phyloP scores from a whole-genome alignment of 2,113 vertebrate genomes.

The Ranitomeya imitator region DNA sequence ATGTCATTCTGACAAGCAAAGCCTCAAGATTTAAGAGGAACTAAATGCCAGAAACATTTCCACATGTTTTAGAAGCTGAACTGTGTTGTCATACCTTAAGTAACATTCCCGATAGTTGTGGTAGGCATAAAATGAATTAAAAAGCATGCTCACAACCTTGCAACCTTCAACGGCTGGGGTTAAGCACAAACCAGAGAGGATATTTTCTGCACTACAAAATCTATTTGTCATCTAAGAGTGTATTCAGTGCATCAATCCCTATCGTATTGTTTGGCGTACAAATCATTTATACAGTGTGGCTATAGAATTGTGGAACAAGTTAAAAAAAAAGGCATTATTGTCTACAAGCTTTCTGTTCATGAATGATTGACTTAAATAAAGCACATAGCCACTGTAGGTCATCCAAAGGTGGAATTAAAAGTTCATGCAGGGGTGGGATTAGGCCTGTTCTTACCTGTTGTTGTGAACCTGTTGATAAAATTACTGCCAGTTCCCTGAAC shows the following conservation, averaged over 20 bases:
- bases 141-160: not conserved
- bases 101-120: not conserved
- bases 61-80: not conserved
- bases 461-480: too few relatives aligned
- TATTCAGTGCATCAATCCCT: not conserved
- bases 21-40: not conserved
- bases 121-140: not conserved
- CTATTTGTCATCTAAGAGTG: not conserved
- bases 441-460: too few relatives aligned
- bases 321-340: too few relatives aligned
- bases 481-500: too few relatives aligned
- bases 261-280: not conserved
- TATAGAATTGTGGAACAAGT: not conserved
- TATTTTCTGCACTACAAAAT: not conserved
- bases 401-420: too few relatives aligned
- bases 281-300: not conserved
- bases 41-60: conserved; percentile 1
- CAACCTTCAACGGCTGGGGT: not conserved
- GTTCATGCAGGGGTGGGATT: too few relatives aligned
- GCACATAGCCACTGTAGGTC: too few relatives aligned
- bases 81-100: not conserved
- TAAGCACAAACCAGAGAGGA: not conserved
- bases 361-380: too few relatives aligned
- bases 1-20: not conserved
- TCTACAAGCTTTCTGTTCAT: not conserved